Conservation (phyloP, 2,888 invertebrate genomes). For the Tolmerus cingulatus region DNA sequence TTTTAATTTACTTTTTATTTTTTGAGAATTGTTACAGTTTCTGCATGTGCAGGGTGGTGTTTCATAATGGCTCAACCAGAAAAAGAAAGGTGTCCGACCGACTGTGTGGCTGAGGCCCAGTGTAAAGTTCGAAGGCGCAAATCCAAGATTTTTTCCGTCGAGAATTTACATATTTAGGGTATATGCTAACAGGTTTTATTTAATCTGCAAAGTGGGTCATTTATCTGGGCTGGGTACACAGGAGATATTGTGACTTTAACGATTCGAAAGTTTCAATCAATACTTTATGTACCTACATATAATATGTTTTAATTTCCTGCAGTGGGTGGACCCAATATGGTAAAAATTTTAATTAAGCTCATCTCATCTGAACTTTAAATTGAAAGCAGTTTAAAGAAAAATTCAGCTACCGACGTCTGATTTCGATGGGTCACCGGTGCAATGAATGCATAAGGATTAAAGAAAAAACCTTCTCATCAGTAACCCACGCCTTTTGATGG, state of each 20-base stretch:
- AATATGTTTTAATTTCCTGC: neutral
- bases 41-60: neutral
- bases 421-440: neutral
- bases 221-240: neutral
- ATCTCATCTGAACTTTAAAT: neutral
- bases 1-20: neutral
- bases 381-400: neutral
- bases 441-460: neutral
- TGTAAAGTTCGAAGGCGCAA: neutral
- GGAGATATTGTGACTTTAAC: neutral
- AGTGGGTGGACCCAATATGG: neutral
- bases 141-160: neutral
- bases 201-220: neutral
- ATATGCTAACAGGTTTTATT: neutral
- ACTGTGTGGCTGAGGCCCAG: neutral
- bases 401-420: neutral
- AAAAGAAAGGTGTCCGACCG: neutral
- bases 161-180: neutral
- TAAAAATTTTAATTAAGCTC: neutral
- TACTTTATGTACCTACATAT: neutral
- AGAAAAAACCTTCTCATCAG: neutral
- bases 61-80: neutral
- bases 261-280: neutral
- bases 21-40: neutral
- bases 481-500: neutral